Evolutionary conservation across 1,140 invertebrate species (phyloP).

Genomic region (Drosophila grimshawi): DNA sequence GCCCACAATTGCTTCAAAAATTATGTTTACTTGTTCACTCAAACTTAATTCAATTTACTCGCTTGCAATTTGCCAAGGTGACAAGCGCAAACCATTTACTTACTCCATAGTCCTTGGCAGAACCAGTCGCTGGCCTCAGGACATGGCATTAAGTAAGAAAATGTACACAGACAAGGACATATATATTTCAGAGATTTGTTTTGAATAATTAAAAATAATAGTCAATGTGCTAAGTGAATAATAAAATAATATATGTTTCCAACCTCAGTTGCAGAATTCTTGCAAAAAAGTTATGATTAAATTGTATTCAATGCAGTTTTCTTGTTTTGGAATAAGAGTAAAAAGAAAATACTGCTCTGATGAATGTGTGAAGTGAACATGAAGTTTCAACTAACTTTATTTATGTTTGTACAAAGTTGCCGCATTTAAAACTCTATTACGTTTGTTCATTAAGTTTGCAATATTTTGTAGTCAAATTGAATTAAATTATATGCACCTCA

Average conservation of each 20-base stretch:
- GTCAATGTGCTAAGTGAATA: background rate
- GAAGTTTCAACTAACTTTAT: constrained; percentile 25
- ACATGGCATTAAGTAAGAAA: background rate
- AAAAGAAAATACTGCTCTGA: constrained; percentile 15
- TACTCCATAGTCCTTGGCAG: background rate
- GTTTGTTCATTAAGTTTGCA: constrained; percentile 41
- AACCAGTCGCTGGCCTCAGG: background rate
- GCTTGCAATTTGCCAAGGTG: constrained; percentile 38
- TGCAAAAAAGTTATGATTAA: background rate
- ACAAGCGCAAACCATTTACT: constrained; percentile 19
- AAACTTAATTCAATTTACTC: constrained; percentile 47
- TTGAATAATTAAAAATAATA: background rate
- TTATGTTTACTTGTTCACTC: constrained; percentile 39
- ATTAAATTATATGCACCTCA: constrained; percentile 68
- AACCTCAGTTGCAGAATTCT: background rate
- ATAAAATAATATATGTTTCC: background rate
- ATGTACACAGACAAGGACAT: background rate
- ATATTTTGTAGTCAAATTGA: constrained; percentile 70
- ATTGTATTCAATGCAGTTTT: background rate
- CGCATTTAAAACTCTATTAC: constrained; percentile 37
- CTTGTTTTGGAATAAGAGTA: constrained; percentile 9
- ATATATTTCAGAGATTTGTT: background rate
- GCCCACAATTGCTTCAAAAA: constrained; percentile 18
- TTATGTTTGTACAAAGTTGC: constrained; percentile 18
- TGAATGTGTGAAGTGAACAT: constrained; percentile 34